phyloP scores from a whole-genome alignment of 2,888 invertebrate genomes.

The Drosophila ustulata region DNA sequence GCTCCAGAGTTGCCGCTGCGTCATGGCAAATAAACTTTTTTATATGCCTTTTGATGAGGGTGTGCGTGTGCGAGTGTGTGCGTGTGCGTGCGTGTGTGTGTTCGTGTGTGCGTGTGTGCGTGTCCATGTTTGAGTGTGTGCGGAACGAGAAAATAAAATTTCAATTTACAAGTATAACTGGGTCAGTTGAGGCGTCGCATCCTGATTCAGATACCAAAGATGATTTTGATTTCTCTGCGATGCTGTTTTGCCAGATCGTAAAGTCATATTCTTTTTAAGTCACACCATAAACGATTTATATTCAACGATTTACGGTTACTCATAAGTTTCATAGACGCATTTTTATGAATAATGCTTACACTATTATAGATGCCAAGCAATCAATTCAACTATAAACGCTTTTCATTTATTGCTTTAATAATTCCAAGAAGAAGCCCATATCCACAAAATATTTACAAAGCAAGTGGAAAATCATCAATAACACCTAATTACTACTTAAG shows the following conservation, averaged over 20 bases:
- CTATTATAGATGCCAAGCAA: constrained; percentile 6
- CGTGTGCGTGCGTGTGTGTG: constrained; percentile 13
- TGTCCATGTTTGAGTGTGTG: constrained; percentile 21
- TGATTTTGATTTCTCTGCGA: constrained; percentile 23
- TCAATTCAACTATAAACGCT: constrained; percentile 9
- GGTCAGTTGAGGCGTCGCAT: constrained; percentile 53
- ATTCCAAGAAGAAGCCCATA: not conserved
- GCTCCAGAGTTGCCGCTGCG: constrained; percentile 50
- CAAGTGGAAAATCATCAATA: no score
- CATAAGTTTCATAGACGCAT: not conserved
- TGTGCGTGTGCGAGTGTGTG: constrained; percentile 32
- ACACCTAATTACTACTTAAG: no score
- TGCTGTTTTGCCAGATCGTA: constrained; percentile 25
- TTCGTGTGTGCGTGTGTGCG: constrained; percentile 9
- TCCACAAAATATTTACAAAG: not conserved
- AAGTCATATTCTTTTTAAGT: constrained; percentile 20
- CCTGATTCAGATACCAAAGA: constrained; percentile 12
- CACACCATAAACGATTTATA: constrained; percentile 58
- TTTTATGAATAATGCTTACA: constrained; percentile 2
- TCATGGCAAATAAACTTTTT: constrained; percentile 77
- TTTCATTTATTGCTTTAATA: constrained; percentile 8
- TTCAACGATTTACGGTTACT: constrained; percentile 47
- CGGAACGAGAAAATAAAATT: constrained; percentile 67
- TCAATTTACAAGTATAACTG: constrained; percentile 76
- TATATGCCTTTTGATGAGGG: constrained; percentile 72